Evolutionary conservation across 2,888 invertebrate species (phyloP), one percentile per base, ranked within the genome.

Genomic region (Hemicrepidius hirtus): DNA sequence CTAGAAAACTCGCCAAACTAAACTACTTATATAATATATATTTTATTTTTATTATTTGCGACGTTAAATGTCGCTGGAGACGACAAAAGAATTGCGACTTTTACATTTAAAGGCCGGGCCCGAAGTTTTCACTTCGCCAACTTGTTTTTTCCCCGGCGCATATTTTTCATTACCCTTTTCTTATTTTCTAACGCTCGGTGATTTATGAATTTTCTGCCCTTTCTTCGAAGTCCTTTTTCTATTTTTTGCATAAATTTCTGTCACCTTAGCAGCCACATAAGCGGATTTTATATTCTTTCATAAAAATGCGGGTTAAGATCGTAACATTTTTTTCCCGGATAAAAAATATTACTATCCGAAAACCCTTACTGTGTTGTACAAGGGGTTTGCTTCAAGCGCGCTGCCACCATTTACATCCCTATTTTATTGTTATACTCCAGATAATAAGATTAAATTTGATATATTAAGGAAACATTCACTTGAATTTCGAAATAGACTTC

Each of bases 161-260:
- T 62, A 68, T 63, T 72, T 73, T 65, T 73, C 73, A 68, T 73
- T 73, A 65, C 63, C 65, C 66, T 62, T 69, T 67, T 50, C 64
- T 70, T 57, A 57, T 71, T 70, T 69, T 60, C 55, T 67, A 67
- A 55, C 70, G 67, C 62, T 41, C 18, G 49, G 57, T 74, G 69
- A 73, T 67, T 74, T 74, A 74, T 74, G 70, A 74, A 67, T 70
- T 74, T 70, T 71, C 59, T 44, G 69, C 67, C n/a, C 44, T 64
- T 70, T 57, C 65, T 66, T 55, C 55, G 67, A 70, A 53, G 28
- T 46, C 64, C 60, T 60, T 59, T 64, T 69, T 55, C 65, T 53
- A 66, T 73, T 73, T 74, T 74, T 67, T 74, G 73, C 73, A 70
- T 74, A 74, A 70, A 74, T 74, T 74, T 70, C 65, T 70, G 73